Evolutionary conservation across 1,140 invertebrate species (phyloP).

Genomic region (Drosophila mayri): DNA sequence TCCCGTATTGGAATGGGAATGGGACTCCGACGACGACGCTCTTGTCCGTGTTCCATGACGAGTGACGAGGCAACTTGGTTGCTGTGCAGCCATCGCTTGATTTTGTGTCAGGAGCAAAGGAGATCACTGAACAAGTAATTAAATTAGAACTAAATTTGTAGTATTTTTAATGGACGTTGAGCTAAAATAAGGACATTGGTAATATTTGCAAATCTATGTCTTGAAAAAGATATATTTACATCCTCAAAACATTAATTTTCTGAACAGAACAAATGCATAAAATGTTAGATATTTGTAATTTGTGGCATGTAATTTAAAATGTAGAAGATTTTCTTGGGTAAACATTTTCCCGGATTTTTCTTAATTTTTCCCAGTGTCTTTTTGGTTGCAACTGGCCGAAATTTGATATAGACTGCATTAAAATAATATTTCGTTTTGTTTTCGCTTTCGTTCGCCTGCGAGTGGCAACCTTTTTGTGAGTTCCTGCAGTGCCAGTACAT

Average conservation of each 20-base stretch:
- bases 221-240: too few species aligned
- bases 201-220: too few species aligned
- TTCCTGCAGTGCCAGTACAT: conserved; percentile 18
- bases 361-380: conserved; percentile 11
- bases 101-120: conserved; percentile 50
- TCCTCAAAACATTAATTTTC: too few species aligned
- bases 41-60: conserved; percentile 53
- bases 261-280: too few species aligned
- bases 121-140: conserved; percentile 1
- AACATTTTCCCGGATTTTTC: accelerated
- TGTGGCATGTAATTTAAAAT: too few species aligned
- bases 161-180: too few species aligned
- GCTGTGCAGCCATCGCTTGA: conserved; percentile 9
- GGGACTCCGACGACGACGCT: conserved; percentile 27
- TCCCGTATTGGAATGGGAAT: conserved; percentile 16
- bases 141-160: background rate
- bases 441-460: conserved; percentile 47
- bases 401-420: conserved; percentile 76
- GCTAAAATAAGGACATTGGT: too few species aligned
- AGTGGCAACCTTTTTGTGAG: conserved; percentile 41
- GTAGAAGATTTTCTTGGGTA: too few species aligned
- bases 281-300: too few species aligned
- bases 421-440: conserved; percentile 72
- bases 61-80: conserved; percentile 40
- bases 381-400: conserved; percentile 52